Evolutionary conservation across 1,140 invertebrate species (phyloP), one percentile per base, ranked within the genome.

Genomic region (Laupala kohalensis): DNA sequence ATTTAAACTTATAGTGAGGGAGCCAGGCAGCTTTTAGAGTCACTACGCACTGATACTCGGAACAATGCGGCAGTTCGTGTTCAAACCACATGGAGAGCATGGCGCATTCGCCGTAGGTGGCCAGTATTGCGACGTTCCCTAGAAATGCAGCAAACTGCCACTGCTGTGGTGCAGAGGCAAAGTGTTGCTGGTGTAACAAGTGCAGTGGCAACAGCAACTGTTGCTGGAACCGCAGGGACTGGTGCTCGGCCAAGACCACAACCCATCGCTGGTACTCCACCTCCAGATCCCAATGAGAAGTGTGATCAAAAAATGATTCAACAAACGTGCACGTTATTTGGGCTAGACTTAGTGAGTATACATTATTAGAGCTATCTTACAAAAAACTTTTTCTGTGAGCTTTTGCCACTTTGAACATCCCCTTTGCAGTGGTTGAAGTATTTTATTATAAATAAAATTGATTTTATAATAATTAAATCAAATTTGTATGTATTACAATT

Each of bases 301-400:
- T 93, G 90, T 79, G 92, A 94, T 80, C 86, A 89, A 28, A 93
- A 93, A 81, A 90, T 92, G 76, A 92, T 94, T 75, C 91, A 92
- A 76, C 91, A 94, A 77, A 96, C 93, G 37, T 96, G 93, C 79
- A 91, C 89, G 30, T 83, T 96, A 5, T 95, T 95, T 78, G 94
- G 94, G 5, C 83, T 96, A 26, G 93, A 96, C 83, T 84, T 95
- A 82, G 91, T 92, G 80, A 86, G 82, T 83, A 68, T 27, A n/a
- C n/a, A n/a, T n/a, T n/a, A n/a, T n/a, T n/a, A n/a, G n/a, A n/a
- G n/a, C n/a, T n/a, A n/a, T n/a, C n/a, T n/a, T n/a, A n/a, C n/a
- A n/a, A n/a, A n/a, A n/a, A n/a, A n/a, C n/a, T n/a, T n/a, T n/a
- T n/a, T n/a, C n/a, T n/a, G n/a, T n/a, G n/a, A n/a, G n/a, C n/a